phyloP scores from a whole-genome alignment of 2,113 vertebrate species.

The Ceyx melanurus region DNA sequence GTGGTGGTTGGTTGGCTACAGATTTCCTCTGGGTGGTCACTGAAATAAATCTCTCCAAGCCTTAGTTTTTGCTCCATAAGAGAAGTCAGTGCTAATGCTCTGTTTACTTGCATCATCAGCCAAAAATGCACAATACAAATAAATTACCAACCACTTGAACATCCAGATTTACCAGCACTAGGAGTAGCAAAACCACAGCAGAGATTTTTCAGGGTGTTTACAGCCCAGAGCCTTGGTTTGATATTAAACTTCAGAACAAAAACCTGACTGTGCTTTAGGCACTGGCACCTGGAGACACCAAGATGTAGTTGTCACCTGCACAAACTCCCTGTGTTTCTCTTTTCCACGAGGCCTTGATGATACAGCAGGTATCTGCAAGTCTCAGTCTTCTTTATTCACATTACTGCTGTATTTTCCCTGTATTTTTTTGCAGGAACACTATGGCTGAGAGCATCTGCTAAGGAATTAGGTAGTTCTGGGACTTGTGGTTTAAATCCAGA shows the following conservation, averaged over 20 bases:
- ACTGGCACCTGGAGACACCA: not conserved
- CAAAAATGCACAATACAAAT: not conserved
- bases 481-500: not conserved
- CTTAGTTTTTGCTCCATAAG: not conserved
- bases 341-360: not conserved
- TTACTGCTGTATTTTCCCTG: not conserved
- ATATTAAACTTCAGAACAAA: not conserved
- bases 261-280: not conserved
- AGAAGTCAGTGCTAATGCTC: not conserved
- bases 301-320: not conserved
- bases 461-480: not conserved
- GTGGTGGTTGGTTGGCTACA: not conserved
- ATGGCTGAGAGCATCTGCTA: not conserved
- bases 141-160: not conserved
- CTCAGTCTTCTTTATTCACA: not conserved
- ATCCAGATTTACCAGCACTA: not conserved
- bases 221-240: not conserved
- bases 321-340: accelerated
- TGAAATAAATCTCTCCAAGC: not conserved
- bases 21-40: not conserved
- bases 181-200: not conserved
- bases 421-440: not conserved
- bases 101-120: not conserved
- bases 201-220: not conserved
- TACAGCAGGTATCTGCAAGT: not conserved